phyloP scores from a whole-genome alignment of 2,797 vertebrate genomes.

The Coregonus ussuriensis region DNA sequence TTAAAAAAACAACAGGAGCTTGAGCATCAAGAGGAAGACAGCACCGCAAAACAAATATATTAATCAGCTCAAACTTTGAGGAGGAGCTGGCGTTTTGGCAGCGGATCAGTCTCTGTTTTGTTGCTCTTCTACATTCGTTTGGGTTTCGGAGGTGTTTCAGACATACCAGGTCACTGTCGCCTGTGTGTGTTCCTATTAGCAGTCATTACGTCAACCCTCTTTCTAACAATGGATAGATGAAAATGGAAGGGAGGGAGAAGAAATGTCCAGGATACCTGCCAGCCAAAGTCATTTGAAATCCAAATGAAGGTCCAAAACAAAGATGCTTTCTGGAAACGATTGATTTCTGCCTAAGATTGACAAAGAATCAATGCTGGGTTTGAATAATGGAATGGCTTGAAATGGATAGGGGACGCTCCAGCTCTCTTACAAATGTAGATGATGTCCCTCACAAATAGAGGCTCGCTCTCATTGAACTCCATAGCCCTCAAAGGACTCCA shows the following conservation, averaged over 20 bases:
- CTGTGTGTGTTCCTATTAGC: conserved; percentile 3
- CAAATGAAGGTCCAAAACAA: conserved; percentile 25
- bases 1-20: background rate
- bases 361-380: background rate
- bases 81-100: background rate
- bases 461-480: background rate
- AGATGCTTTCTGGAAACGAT: conserved; percentile 19
- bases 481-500: background rate
- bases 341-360: conserved; percentile 24
- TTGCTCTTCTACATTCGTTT: background rate
- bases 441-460: background rate
- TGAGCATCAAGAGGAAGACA: background rate
- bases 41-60: background rate
- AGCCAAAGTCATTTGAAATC: conserved; percentile 16
- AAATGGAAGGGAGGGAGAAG: background rate
- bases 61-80: background rate
- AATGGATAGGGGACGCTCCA: background rate
- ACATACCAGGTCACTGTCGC: conserved; percentile 3
- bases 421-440: conserved; percentile 9
- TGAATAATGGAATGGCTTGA: conserved; percentile 11
- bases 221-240: background rate
- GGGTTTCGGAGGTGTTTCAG: background rate
- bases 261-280: background rate
- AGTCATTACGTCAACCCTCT: conserved; percentile 4
- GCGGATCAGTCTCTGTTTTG: background rate